These are phyloP conservation scores for Conchocele bisecta DNA, from an alignment of 2,888 invertebrate genomes.

Conservation along the genomic window DNA sequence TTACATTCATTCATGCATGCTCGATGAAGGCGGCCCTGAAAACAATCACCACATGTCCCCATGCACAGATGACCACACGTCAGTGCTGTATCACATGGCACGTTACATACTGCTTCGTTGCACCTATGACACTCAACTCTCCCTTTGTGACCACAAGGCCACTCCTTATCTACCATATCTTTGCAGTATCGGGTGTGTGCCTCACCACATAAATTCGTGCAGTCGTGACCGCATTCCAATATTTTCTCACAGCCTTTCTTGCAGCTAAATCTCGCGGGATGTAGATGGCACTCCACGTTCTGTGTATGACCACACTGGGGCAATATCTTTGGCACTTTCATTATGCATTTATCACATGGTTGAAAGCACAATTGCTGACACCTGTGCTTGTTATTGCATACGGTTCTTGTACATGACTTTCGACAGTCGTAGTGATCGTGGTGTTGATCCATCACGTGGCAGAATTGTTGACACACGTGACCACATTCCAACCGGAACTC, in stretches of 20 bases:
- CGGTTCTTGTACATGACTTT: constrained; percentile 55
- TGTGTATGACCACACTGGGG: constrained; percentile 74
- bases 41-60: constrained; percentile 84
- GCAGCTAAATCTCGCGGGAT: constrained; percentile 67
- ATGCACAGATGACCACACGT: constrained; percentile 74
- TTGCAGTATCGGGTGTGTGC: constrained; percentile 45
- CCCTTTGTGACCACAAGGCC: constrained; percentile 57
- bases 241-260: constrained; percentile 35
- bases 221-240: constrained; percentile 63
- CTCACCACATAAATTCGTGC: constrained; percentile 62
- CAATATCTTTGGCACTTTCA: constrained; percentile 59
- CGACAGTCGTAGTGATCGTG: constrained; percentile 83
- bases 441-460: constrained; percentile 71
- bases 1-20: constrained; percentile 86
- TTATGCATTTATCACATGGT: constrained; percentile 66
- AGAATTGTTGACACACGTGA: constrained; percentile 66
- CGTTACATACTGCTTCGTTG: constrained; percentile 38
- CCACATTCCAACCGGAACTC: constrained; percentile 68
- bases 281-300: constrained; percentile 67
- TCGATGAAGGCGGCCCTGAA: constrained; percentile 86
- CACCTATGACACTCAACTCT: constrained; percentile 41
- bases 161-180: constrained; percentile 32
- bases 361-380: constrained; percentile 84
- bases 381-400: constrained; percentile 54
- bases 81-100: constrained; percentile 51